Conservation (phyloP, 2,113 vertebrate species). For the Anhinga rufa region DNA sequence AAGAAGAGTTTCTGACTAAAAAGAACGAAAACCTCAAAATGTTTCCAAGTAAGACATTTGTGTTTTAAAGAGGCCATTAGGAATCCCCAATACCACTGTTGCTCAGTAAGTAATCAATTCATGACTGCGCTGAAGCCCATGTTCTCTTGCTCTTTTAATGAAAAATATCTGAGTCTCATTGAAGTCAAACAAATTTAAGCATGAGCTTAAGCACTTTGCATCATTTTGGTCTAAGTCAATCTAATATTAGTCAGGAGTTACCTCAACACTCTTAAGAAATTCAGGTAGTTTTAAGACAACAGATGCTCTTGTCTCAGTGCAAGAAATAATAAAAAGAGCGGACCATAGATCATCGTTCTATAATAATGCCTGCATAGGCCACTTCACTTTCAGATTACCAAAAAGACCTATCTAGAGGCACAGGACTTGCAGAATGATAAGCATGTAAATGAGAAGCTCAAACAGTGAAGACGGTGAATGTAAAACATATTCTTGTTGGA, state of each 20-base stretch:
- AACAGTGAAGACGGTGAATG: not conserved
- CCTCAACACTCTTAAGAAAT: not conserved
- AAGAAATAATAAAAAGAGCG: not conserved
- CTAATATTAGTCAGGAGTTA: not conserved
- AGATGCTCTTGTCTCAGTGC: not conserved
- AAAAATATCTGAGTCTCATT: not conserved
- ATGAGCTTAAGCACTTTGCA: not conserved
- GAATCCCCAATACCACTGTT: not conserved
- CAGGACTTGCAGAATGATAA: not conserved
- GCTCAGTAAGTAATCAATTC: not conserved
- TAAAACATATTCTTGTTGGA: not conserved
- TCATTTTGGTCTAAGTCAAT: not conserved
- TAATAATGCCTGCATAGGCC: not conserved
- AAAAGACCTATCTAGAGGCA: not conserved
- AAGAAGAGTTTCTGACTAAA: not conserved
- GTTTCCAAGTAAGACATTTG: not conserved
- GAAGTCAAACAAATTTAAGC: not conserved
- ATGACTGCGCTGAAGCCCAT: no score
- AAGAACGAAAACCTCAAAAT: not conserved
- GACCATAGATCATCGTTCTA: not conserved
- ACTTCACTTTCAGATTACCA: not conserved
- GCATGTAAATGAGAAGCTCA: not conserved
- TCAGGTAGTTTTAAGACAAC: not conserved
- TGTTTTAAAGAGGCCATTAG: constrained; percentile 2
- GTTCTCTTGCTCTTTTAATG: not conserved